Evolutionary conservation across 2,888 invertebrate species (phyloP), one percentile per base, ranked within the genome.

Genomic region (Allolobophora icterica): DNA sequence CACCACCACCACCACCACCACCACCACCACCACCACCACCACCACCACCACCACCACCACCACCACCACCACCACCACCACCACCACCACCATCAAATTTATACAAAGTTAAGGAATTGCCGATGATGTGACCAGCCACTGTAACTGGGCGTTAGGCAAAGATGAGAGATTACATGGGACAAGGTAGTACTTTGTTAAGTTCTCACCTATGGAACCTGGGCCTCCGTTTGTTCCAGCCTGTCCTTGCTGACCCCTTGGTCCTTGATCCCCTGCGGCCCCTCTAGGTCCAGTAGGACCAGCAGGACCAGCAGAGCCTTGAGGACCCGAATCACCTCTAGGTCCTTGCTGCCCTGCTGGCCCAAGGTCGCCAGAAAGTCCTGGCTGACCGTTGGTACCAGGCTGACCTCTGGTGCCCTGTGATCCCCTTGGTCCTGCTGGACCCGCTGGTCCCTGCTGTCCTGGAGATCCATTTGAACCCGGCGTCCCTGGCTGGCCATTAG

Each of bases 241-340:
- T 58, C 92, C 92, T 38, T 89, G 21, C 35, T 87, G 35, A 90
- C 92, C 92, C 71, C 30, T 58, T 35, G 91, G 35, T 2, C 92
- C 92, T 91, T 89, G 34, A 3, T 90, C 38, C 21, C 90, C 90
- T n/a, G 58, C 21, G 8, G 45, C 15, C 1, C 90, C 90, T 38
- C 38, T 90, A 35, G 90, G 24, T 38, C 90, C 90, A 33, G 90
- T 8, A 35, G 87, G 35, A 3, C 87, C 87, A 87, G 87, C 33
- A 38, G 87, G 34, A 71, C 92, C 92, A 93, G n/a, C 94, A 94
- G 92, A 95, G 95, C 91, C 94, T 35, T 33, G 89, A 34, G 90
- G 17, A 17, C 92, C 92, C 45, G 83, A 40, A 24, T 89, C 89
- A 30, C 92, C 92, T 84, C 33, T 30, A 6, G 90, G 90, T 38